Evolutionary conservation across 2,797 vertebrate species (phyloP), one percentile per base, ranked within the genome.

Genomic region (Decapterus maruadsi): DNA sequence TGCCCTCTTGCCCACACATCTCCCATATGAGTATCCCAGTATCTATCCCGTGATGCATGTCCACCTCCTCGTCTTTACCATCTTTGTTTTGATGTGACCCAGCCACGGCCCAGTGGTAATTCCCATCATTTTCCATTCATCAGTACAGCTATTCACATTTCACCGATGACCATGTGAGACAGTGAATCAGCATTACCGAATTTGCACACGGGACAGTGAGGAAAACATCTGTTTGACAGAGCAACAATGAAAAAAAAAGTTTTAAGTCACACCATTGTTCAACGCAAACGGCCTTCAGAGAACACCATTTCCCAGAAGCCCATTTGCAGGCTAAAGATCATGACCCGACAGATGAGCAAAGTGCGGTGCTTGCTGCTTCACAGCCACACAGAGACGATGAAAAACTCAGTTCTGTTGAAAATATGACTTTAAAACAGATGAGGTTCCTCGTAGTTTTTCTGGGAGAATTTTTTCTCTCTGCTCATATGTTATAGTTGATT

Each of bases 101-200:
- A 34, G 61, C 72, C 80, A 36, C 46, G 16, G 61, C 66, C 66
- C 67, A 46, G 54, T 73, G 90, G 89, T 85, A 86, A 81, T 90
- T 90, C 86, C 89, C 59, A 65, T 70, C 10, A 68, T 73, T 85
- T 90, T 88, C 85, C 88, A 77, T 67, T 80, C 78, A 86, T 84
- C 79, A 74, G 69, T 67, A 26, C 16, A 19, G 22, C 71, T 64
- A 61, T 81, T 83, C 50, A 1, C 65, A 73, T 78, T 73, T 77
- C 50, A 77, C 54, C 72, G 56, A 78, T 75, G 70, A 79, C 74
- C 72, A 68, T 62, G 46, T n/a, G 81, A 82, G 75, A 63, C 75
- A 75, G 55, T 87, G 87, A 90, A 80, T 91, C 75, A 78, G 72
- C 55, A 26, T 76, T 38, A 45, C 17, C 13, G 4, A 72, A 75